Evolutionary conservation across 1,140 invertebrate genomes (phyloP).

Genomic region (Spodoptera frugiperda): DNA sequence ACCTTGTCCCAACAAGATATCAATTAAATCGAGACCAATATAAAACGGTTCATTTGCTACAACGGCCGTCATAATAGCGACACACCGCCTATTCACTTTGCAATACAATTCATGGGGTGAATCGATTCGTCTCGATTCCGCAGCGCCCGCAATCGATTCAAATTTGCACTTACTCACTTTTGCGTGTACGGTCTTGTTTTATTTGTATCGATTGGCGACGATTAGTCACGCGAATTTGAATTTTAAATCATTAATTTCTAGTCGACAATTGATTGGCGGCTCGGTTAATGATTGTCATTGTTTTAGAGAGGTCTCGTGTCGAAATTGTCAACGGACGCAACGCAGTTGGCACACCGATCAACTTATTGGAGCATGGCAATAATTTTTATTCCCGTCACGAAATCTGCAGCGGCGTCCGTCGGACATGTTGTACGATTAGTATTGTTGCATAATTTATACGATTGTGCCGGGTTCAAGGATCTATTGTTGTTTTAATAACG

Average conservation of each 20-base stretch:
- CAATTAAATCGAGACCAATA: slow-evolving; percentile 75
- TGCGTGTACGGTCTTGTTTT: slow-evolving; percentile 57
- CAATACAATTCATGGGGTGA: slow-evolving; percentile 69
- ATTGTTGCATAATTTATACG: slow-evolving; percentile 61
- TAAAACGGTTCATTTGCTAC: slow-evolving; percentile 64
- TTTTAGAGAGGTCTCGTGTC: slow-evolving; percentile 69
- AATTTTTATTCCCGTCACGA: slow-evolving; percentile 77
- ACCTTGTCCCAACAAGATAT: slow-evolving; percentile 50
- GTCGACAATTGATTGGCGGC: slow-evolving; percentile 61
- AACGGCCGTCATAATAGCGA: slow-evolving; percentile 53
- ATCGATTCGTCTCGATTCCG: slow-evolving; percentile 76
- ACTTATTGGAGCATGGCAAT: slow-evolving; percentile 81
- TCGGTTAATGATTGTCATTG: slow-evolving; percentile 74
- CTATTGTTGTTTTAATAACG: slow-evolving; percentile 40
- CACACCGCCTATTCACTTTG: slow-evolving; percentile 58
- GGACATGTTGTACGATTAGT: slow-evolving; percentile 60
- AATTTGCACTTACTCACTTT: slow-evolving; percentile 63
- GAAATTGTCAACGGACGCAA: slow-evolving; percentile 77
- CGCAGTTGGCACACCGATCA: slow-evolving; percentile 72
- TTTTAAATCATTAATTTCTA: slow-evolving; percentile 54
- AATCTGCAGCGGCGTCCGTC: slow-evolving; percentile 53
- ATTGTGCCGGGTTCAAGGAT: slow-evolving; percentile 54
- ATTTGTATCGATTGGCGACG: slow-evolving; percentile 51
- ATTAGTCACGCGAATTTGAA: slow-evolving; percentile 55
- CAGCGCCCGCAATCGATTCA: slow-evolving; percentile 66